Conservation (phyloP, 35 echinoderm and acorn worm genomes). For the Heliocidaris tuberculata region DNA sequence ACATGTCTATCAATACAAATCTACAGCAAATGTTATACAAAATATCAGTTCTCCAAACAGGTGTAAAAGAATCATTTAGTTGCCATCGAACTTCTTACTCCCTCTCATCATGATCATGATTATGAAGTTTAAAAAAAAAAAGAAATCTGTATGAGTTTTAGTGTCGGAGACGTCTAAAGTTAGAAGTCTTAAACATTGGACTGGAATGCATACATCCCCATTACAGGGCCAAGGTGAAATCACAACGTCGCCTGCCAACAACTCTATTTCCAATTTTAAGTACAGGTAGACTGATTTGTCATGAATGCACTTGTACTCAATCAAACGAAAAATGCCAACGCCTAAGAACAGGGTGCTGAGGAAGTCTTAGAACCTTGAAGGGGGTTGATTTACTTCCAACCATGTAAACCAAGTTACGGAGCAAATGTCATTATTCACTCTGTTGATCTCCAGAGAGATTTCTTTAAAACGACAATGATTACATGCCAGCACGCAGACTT, state of each 20-base stretch:
- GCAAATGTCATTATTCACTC: background rate
- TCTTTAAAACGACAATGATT: background rate
- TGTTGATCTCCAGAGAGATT: background rate
- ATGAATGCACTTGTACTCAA: background rate
- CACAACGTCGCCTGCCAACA: background rate
- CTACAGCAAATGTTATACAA: no score
- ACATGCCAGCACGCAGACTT: background rate
- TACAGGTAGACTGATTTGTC: background rate
- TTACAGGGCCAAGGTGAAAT: background rate
- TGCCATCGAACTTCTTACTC: no score
- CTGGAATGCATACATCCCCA: background rate
- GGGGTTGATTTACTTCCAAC: background rate
- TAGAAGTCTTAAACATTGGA: background rate
- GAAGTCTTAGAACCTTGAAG: background rate
- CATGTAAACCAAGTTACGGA: background rate
- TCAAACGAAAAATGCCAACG: background rate
- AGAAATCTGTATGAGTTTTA: no score
- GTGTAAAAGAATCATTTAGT: no score
- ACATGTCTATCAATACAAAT: no score
- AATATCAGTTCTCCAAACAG: no score
- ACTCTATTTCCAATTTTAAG: no score
- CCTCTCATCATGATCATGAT: no score
- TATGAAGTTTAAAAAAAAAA: no score
- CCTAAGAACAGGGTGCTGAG: background rate
- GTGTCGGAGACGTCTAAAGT: no score